Evolutionary conservation across 2,888 invertebrate species (phyloP), one percentile per base, ranked within the genome.

Genomic region (Orthonevra nobilis): DNA sequence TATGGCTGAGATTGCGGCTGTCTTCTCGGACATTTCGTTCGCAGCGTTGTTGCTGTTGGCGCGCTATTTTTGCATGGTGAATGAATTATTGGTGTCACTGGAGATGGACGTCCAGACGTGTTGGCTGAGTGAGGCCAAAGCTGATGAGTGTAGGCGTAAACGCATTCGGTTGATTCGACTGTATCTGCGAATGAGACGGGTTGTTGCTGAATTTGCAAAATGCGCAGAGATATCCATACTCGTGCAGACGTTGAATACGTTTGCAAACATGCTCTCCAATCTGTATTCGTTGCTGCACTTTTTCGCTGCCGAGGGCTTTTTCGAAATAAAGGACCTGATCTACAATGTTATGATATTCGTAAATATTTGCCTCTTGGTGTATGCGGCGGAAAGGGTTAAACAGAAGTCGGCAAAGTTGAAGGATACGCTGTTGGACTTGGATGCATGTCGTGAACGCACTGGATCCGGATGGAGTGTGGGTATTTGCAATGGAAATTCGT

Each of bases 281-380:
- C 82, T 88, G 75, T 88, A 87, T 42, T 85, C 87, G 38, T 75
- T 85, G 50, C 79, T 88, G 82, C 84, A 86, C 17, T 58, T 74
- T 23, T 70, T 36, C 14, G 70, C 61, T 1, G 6, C 17, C 1
- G 54, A 60, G 6, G 54, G 60, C 1, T 2, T 12, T 10, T 44
- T 79, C 5, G 54, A 34, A 0, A 5, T n/a, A 5, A 42, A 50
- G 44, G 38, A 15, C 6, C 14, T 81, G 50, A 30, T 70, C 5
- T 81, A 81, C 36, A 58, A 26, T 19, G 54, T 70, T 34, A 66
- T 60, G 44, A 54, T 81, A 48, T 74, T 81, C 30, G 15, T 34
- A 5, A 60, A 74, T 19, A 69, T 81, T 36, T 81, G 42, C 23
- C 40, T 68, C 23, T 1, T 81, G 60, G 34, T 81, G 5, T 17